Conservation (phyloP, 1,140 invertebrate genomes). For the Lucilia sericata region DNA sequence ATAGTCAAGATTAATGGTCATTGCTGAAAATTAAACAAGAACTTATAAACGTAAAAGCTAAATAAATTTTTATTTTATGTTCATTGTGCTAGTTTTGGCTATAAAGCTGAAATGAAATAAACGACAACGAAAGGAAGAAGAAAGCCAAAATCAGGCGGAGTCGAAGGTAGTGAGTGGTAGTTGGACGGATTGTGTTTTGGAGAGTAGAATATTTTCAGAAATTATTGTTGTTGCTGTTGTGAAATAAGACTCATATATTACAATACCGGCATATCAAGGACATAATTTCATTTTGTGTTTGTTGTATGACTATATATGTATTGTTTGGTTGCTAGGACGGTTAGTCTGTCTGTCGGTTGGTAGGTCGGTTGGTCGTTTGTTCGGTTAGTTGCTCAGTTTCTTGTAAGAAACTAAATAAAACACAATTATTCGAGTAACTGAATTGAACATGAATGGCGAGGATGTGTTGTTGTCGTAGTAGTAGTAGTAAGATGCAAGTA, state of each 20-base stretch:
- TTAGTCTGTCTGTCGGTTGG: constrained; percentile 31
- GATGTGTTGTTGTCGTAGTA: background rate
- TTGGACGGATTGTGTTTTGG: background rate
- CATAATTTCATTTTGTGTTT: constrained; percentile 57
- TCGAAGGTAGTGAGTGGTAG: too few relatives aligned
- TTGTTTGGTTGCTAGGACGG: constrained; percentile 46
- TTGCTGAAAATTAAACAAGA: constrained; percentile 54
- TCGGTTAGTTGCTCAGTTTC: background rate
- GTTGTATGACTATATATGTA: constrained; percentile 47
- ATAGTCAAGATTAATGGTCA: constrained; percentile 58
- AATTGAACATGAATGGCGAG: background rate
- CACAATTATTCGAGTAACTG: background rate
- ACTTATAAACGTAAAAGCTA: constrained; percentile 18
- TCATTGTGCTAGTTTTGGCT: background rate
- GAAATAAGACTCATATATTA: constrained; percentile 21
- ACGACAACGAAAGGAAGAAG: too few relatives aligned
- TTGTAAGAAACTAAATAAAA: background rate
- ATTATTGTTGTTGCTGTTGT: background rate
- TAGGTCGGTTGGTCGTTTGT: background rate
- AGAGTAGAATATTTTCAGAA: background rate
- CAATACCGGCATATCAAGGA: constrained; percentile 47
- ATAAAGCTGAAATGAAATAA: background rate
- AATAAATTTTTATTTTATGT: constrained; percentile 31
- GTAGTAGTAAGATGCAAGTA: too few relatives aligned
- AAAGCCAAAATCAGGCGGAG: too few relatives aligned